Evolutionary conservation across 1,140 invertebrate species (phyloP).

Genomic region (Trichonephila inaurata): DNA sequence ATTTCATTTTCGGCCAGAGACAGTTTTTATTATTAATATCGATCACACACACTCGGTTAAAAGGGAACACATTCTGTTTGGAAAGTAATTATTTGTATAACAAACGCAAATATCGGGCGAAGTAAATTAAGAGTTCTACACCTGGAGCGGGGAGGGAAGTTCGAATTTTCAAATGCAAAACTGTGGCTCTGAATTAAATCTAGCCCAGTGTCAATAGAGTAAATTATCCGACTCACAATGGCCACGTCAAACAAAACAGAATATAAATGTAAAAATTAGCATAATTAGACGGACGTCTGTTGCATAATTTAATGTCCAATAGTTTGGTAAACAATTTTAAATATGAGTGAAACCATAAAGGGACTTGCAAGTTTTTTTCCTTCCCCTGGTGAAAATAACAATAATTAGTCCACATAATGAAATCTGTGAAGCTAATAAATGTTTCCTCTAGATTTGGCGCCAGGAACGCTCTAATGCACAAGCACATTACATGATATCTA

Average conservation of each 20-base stretch:
- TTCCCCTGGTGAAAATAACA: not conserved
- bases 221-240: not conserved
- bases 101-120: conserved; percentile 8
- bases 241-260: not conserved
- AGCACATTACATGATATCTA: no score
- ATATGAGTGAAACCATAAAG: not conserved
- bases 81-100: conserved; percentile 57
- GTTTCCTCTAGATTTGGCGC: no score
- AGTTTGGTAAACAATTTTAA: not conserved
- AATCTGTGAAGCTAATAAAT: no score
- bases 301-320: not conserved
- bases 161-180: conserved; percentile 1
- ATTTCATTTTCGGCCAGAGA: conserved; percentile 48
- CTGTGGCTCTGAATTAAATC: not conserved
- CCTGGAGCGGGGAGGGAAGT: not conserved
- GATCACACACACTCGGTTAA: conserved; percentile 23
- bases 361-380: not conserved
- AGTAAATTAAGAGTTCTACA: not conserved
- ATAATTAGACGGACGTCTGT: not conserved
- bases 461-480: no score
- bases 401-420: not conserved
- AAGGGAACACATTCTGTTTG: not conserved
- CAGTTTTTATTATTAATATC: conserved; percentile 63
- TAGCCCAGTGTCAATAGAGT: not conserved
- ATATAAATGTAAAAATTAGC: not conserved